A percentile compares a stretch with the other conserved stretches of the same genome.
Conservation (phyloP, 2,113 vertebrate species). For the Taxidea taxus region DNA sequence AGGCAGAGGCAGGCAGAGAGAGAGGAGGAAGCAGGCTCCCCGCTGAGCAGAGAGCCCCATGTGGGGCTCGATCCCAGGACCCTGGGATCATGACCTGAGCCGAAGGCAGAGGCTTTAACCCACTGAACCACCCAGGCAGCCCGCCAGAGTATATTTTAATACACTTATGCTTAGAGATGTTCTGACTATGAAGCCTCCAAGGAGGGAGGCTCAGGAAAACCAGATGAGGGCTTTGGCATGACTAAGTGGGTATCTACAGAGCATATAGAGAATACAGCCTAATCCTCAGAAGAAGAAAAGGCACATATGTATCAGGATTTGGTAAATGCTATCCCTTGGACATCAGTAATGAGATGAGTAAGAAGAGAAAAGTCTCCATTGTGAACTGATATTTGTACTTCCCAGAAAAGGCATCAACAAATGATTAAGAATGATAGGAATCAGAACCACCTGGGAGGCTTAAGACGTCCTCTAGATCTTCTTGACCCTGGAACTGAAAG, state of each 20-base stretch:
- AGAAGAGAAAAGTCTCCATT: neutral
- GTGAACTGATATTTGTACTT: neutral
- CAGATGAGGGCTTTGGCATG: neutral
- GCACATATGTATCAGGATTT: accelerated
- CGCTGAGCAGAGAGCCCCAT: too few species aligned
- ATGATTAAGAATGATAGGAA: neutral
- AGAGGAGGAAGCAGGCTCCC: too few species aligned
- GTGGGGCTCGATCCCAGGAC: too few species aligned
- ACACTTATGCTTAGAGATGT: neutral
- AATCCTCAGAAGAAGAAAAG: neutral
- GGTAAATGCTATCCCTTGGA: neutral
- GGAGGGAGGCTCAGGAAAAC: neutral
- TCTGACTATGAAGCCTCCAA: neutral
- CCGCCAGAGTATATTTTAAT: neutral
- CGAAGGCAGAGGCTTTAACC: too few species aligned
- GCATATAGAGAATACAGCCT: neutral
- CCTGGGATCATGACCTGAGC: too few species aligned
- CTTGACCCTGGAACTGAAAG: neutral
- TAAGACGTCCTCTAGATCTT: neutral
- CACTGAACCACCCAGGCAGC: too few species aligned
- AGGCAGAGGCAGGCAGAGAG: too few species aligned
- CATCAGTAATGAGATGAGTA: neutral
- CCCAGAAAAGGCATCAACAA: neutral
- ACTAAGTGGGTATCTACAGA: neutral
- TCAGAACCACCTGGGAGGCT: neutral